Evolutionary conservation across 2,113 vertebrate species (phyloP), one percentile per base, ranked within the genome.

Genomic region (Myotis yumanensis): DNA sequence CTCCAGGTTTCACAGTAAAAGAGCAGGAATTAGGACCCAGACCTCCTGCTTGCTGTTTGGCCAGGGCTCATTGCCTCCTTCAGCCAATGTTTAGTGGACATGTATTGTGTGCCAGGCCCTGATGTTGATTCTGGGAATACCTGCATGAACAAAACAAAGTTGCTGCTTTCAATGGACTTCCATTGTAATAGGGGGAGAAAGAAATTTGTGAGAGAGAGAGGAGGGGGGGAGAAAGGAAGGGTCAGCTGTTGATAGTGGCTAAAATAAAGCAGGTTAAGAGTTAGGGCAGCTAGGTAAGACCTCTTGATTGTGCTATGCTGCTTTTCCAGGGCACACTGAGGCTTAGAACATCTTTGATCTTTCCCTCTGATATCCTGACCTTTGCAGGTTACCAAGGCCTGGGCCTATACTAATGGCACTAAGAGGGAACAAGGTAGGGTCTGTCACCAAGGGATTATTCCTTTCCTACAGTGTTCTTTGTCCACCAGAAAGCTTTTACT

Each of bases 321-420:
- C 46, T 83, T 83, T 82, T 37, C 59, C 40, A 59, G 62, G 40
- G 11, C 62, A 84, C 16, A 37, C 4, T 57, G 75, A 89, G 51
- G n/a, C 75, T 66, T 95, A 81, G 46, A 93, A 90, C 18, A 37
- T 73, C 89, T 95, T 94, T 85, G 82, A 85, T 95, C 40, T 28
- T 95, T 89, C 35, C 52, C 23, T 9, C 25, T 95, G 84, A 92
- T 83, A 51, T 37, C 57, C n/a, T 64, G 66, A 84, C 54, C 46
- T 96, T 90, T 97, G 48, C 77, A 84, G 28, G 43, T 90, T 89
- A 92, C 40, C 77, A 90, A 95, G 73, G 20, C 54, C 28, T 90
- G 64, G 71, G 25, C 79, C 73, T 86, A 32, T 83, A 40, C 12
- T 94, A 59, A 17, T 79, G 17, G 51, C 25, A 95, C n/a, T 90